Conservation (phyloP, 2,888 invertebrate genomes). For the Cataglyphis altisquamis region DNA sequence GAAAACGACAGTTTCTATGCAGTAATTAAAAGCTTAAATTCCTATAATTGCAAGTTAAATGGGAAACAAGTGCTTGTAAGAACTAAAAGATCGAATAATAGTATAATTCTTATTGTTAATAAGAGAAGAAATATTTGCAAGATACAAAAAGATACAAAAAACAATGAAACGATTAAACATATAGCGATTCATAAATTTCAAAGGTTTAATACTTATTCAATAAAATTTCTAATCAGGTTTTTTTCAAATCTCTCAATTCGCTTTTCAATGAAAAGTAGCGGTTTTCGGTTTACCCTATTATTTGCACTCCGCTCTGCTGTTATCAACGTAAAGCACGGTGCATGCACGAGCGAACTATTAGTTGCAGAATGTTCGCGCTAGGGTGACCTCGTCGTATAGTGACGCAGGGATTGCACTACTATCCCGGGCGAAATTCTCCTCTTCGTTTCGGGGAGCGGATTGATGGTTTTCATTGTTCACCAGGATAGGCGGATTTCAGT, state of each 20-base stretch:
- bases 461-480: conserved; percentile 82
- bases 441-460: conserved; percentile 75
- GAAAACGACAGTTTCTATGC: conserved; percentile 56
- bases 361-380: conserved; percentile 53
- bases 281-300: conserved; percentile 47
- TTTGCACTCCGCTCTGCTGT: conserved; percentile 15
- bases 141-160: neutral
- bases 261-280: neutral
- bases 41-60: conserved; percentile 45
- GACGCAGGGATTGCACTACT: conserved; percentile 41
- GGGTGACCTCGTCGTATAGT: conserved; percentile 45
- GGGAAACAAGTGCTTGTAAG: conserved; percentile 54
- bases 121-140: neutral
- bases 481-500: conserved; percentile 76
- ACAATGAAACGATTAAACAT: neutral
- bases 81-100: conserved; percentile 49
- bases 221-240: neutral
- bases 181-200: neutral
- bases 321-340: conserved; percentile 43
- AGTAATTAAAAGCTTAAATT: conserved; percentile 67
- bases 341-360: conserved; percentile 52
- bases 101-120: neutral
- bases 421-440: conserved; percentile 58
- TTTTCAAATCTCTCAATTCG: neutral
- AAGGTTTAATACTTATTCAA: neutral